Evolutionary conservation across 2,797 vertebrate species (phyloP).

Genomic region (Lepilemur septentrionalis): DNA sequence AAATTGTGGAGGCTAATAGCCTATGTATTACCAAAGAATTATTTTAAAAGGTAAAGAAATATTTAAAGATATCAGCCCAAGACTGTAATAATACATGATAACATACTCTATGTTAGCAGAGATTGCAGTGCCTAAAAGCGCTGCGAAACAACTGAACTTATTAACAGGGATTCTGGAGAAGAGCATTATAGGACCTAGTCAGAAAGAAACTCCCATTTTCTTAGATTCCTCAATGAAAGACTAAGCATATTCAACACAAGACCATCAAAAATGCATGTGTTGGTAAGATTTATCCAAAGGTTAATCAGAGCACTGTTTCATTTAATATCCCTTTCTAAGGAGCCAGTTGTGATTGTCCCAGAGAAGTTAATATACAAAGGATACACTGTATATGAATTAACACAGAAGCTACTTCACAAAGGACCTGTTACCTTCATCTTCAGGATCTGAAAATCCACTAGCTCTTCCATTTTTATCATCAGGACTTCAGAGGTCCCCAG

Average conservation of each 20-base stretch:
- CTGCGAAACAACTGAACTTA: background rate
- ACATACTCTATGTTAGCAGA: background rate
- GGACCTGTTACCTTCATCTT: background rate
- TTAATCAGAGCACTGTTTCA: background rate
- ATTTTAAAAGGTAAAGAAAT: constrained; percentile 18
- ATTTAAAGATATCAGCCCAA: background rate
- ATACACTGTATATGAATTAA: background rate
- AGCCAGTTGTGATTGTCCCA: background rate
- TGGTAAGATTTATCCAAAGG: background rate
- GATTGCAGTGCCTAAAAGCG: background rate
- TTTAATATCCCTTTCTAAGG: background rate
- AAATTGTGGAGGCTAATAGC: background rate
- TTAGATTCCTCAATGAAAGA: background rate
- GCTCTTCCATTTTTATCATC: background rate
- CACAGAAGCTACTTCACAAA: background rate
- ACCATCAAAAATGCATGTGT: background rate
- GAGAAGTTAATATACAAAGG: constrained; percentile 15
- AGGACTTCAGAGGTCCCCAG: background rate
- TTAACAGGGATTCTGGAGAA: background rate
- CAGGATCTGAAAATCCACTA: constrained; percentile 7
- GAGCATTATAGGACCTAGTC: background rate
- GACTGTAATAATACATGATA: background rate
- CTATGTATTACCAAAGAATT: constrained; percentile 13
- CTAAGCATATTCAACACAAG: background rate
- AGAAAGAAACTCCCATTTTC: constrained; percentile 5